Base-by-base conservation (phyloP, 2,797 vertebrate species). In the Platyrinchus mystaceus region DNA sequence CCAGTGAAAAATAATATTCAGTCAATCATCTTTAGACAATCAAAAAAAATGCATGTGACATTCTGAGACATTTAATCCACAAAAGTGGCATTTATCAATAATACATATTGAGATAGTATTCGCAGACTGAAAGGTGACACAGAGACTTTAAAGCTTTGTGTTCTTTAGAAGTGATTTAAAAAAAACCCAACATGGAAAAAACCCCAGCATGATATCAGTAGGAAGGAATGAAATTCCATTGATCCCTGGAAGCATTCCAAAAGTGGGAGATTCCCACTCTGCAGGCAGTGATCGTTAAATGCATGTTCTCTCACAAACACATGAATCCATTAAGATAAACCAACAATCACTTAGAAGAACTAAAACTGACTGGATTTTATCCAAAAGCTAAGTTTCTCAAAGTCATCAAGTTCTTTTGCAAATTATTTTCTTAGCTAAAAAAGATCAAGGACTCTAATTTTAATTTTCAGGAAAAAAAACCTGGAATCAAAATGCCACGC, bases 11-110 rank as follows among this genome's bases (percentile, higher is more conserved):
- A 78, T 36, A 84, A 90, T 43, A 92, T 46, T 84, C 44, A 74
- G 22, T 62, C 55, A 91, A 55, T 89, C 39, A 67, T 60, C 86
- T 92, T 52, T 77, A 58, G 43, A 62, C 24, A 55, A 68, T 50
- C 8, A 62, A 55, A 94, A 90, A 81, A 77, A 43, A 37, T 22
- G 32, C 12, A 52, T 37, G 37, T 89, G 89, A 79, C 67, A 89
- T 90, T 85, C n/a, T 68, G 60, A 87, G 59, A 71, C 32, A 70
- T 90, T 90, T 90, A 89, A 93, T 93, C 44, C 71, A 87, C 59
- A 84, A 50, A 92, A 81, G 34, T 80, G 93, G n/a, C 91, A 96
- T 95, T 96, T 96, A 96, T 95, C 74, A 96, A 96, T 96, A 95
- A 96, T 93, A 86, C 16, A 97, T 93, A 46, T 58, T 84, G 69